These are phyloP conservation scores for Tuta absoluta DNA, from an alignment of 2,888 invertebrate species.

Conservation along the genomic window DNA sequence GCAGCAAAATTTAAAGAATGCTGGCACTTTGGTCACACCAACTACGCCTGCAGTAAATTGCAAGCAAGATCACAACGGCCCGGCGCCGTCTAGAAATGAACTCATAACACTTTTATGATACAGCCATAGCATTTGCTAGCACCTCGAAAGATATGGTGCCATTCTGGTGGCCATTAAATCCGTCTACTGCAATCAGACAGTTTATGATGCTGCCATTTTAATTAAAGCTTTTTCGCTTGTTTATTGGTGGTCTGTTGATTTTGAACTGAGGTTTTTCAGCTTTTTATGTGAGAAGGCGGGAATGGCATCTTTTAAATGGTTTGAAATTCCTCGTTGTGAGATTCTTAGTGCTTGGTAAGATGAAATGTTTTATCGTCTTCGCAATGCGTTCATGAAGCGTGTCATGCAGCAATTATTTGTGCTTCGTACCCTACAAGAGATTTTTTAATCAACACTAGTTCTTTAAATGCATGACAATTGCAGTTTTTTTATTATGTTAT, in stretches of 20 bases:
- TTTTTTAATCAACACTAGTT: too few relatives aligned
- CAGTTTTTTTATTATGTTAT: too few relatives aligned
- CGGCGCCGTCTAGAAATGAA: slow-evolving; percentile 61
- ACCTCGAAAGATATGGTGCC: slow-evolving; percentile 56
- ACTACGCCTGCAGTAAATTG: slow-evolving; percentile 16
- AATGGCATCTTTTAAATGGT: too few relatives aligned
- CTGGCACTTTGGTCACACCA: too few relatives aligned
- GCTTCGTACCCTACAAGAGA: too few relatives aligned
- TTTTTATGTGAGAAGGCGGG: background rate
- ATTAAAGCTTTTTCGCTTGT: slow-evolving; percentile 60
- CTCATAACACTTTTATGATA: slow-evolving; percentile 77
- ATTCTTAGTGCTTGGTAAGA: too few relatives aligned
- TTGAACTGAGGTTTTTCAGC: background rate
- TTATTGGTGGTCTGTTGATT: slow-evolving; percentile 40
- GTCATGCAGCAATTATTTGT: too few relatives aligned
- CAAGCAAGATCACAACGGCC: slow-evolving; percentile 7
- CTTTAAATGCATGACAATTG: too few relatives aligned
- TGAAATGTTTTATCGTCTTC: too few relatives aligned
- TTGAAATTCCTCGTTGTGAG: too few relatives aligned
- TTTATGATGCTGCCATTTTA: slow-evolving; percentile 67
- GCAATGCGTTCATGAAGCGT: too few relatives aligned
- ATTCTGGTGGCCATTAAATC: slow-evolving; percentile 57
- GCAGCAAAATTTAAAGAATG: too few relatives aligned
- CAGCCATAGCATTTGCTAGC: slow-evolving; percentile 41
- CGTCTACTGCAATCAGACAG: slow-evolving; percentile 62